Base-by-base conservation (phyloP, 1,140 invertebrate species). In the Harpegnathos saltator region DNA sequence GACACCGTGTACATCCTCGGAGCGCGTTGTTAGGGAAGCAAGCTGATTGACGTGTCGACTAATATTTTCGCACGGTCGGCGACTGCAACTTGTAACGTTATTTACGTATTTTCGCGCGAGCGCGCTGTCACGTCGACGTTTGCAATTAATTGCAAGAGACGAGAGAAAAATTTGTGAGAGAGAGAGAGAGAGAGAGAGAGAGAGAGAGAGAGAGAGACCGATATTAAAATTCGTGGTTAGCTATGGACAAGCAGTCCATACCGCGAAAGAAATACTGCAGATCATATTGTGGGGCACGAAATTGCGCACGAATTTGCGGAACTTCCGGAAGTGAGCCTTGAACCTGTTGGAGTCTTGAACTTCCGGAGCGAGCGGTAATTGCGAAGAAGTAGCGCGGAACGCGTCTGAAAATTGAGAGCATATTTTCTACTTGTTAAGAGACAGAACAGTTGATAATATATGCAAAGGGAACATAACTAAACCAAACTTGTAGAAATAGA, bases 161-260 rank as follows among this genome's bases (percentile, higher is more conserved):
- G 29, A n/a, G 12, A 33, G 24, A 29, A 59, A 54, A 44, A 24
- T 44, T 44, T 11, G 38, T 9, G 3, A 11, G 7, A 33, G 17
- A 59, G 19, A 22, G n/a, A 22, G 3, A 72, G 24, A 62, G n/a
- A 26, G 9, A n/a, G 44, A 61, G 19, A 22, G 44, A 15, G 15
- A 19, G 24, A 62, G 38, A 44, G 38, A 62, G 19, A 33, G 38
- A n/a, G 52, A 17, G 50, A 52, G 54, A 4, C 38, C 58, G 72
- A 33, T 78, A 29, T 80, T 29, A 52, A 33, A 71, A 58, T 80
- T 80, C 33, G 24, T 33, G 52, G 65, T 80, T 58, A 52, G 52
- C 33, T 63, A n/a, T n/a, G 52, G 24, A 59, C 29, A 69, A 22
- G 33, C 50, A 12, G 72, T 33, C 12, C 44, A 44, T 65, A 29